These are phyloP conservation scores for Lamellibrachia satsuma DNA, from an alignment of 2,888 invertebrate genomes.

Conservation along the genomic window DNA sequence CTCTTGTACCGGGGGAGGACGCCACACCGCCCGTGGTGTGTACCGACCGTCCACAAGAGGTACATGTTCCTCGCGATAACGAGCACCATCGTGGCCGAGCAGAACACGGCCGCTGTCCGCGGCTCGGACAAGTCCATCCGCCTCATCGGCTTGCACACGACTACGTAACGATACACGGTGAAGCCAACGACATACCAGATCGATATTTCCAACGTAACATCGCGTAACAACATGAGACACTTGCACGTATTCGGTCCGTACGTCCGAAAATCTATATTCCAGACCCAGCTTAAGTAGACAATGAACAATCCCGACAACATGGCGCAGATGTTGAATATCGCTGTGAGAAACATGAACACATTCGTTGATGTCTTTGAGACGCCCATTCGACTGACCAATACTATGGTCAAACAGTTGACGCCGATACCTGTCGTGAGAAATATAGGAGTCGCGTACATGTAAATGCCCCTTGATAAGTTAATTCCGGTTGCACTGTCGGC, in stretches of 20 bases:
- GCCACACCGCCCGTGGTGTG: neutral
- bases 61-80: neutral
- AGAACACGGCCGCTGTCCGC: neutral
- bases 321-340: neutral
- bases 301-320: constrained; percentile 2
- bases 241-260: neutral
- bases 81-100: neutral
- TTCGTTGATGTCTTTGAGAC: constrained; percentile 8
- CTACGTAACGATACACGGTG: neutral
- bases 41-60: neutral
- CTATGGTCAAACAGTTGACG: neutral
- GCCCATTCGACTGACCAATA: neutral
- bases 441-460: neutral
- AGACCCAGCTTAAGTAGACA: constrained; percentile 2
- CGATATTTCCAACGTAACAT: neutral
- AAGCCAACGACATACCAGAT: neutral
- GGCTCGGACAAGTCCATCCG: neutral
- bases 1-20: neutral
- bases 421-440: neutral
- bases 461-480: neutral
- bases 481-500: neutral
- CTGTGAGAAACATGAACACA: neutral
- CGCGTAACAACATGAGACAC: neutral
- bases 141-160: neutral
- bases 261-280: neutral